These are phyloP conservation scores for Calephelis virginiensis DNA, from an alignment of 1,140 invertebrate genomes.

Conservation along the genomic window DNA sequence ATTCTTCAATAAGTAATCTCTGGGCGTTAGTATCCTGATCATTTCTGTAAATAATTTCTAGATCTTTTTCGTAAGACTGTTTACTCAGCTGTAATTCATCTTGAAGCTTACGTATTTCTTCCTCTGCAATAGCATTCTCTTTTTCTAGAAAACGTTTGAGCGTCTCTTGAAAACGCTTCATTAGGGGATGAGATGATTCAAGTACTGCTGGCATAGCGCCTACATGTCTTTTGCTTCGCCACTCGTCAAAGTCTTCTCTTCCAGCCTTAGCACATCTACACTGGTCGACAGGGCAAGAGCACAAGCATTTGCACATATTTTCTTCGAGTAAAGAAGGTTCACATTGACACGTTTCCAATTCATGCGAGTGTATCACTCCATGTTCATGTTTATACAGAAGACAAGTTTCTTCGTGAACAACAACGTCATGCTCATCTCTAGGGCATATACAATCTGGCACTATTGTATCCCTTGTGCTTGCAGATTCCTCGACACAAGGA, in stretches of 20 bases:
- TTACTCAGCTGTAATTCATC: conserved; percentile 63
- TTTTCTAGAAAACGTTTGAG: conserved; percentile 64
- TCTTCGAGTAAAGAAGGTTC: conserved; percentile 30
- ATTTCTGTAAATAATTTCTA: conserved; percentile 61
- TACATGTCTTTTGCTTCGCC: conserved; percentile 50
- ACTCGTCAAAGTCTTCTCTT: conserved; percentile 55
- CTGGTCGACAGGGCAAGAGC: conserved; percentile 42
- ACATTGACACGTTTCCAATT: conserved; percentile 43
- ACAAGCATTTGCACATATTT: conserved; percentile 46
- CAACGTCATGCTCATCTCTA: background rate
- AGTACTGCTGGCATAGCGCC: conserved; percentile 66
- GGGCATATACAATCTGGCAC: background rate
- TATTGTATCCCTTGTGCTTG: background rate
- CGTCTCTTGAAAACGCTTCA: conserved; percentile 72
- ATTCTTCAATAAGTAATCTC: conserved; percentile 58
- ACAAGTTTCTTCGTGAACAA: conserved; percentile 14
- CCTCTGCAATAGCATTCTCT: conserved; percentile 63
- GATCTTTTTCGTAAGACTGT: conserved; percentile 58
- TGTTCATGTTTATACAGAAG: conserved; percentile 47
- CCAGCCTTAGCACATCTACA: conserved; percentile 53
- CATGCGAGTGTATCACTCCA: conserved; percentile 44
- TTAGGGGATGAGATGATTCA: conserved; percentile 68
- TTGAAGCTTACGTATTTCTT: conserved; percentile 64
- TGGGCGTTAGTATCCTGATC: conserved; percentile 72
- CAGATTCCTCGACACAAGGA: background rate